These are phyloP conservation scores for Bos indicus DNA, from an alignment of 2,113 vertebrate species.

Conservation along the genomic window DNA sequence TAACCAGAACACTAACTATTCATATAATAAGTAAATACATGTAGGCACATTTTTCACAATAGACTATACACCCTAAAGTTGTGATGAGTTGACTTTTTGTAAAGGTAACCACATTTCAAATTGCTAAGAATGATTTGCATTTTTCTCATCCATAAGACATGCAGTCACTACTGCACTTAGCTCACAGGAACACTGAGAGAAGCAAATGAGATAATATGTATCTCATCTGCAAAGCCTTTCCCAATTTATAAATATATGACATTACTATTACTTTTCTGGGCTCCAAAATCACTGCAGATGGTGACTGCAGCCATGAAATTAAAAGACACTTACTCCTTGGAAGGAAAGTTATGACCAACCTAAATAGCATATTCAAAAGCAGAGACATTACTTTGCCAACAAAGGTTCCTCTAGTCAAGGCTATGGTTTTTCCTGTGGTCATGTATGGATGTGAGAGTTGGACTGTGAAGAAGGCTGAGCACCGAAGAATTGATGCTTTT, in stretches of 20 bases:
- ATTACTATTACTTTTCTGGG: slow-evolving; percentile 1
- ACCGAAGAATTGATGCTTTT: no score
- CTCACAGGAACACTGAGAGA: neutral
- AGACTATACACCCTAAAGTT: neutral
- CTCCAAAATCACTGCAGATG: no score
- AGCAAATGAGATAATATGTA: slow-evolving; percentile 16
- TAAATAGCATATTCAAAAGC: no score
- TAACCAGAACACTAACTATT: neutral
- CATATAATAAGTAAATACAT: neutral
- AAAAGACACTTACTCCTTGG: no score
- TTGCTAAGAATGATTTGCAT: neutral
- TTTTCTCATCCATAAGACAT: slow-evolving; percentile 20
- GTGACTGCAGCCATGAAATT: no score
- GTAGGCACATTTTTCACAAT: neutral
- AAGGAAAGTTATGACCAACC: no score
- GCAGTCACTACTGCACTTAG: neutral
- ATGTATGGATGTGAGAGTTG: no score
- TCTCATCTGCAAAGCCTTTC: neutral
- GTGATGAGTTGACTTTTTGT: slow-evolving; percentile 6
- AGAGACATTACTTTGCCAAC: no score
- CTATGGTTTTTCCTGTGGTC: no score
- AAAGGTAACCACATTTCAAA: slow-evolving; percentile 45
- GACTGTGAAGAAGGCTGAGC: no score
- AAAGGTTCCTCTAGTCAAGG: no score
- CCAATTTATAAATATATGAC: neutral